Evolutionary conservation across 2,888 invertebrate species (phyloP), one percentile per base, ranked within the genome.

Genomic region (Agonum fuliginosum): DNA sequence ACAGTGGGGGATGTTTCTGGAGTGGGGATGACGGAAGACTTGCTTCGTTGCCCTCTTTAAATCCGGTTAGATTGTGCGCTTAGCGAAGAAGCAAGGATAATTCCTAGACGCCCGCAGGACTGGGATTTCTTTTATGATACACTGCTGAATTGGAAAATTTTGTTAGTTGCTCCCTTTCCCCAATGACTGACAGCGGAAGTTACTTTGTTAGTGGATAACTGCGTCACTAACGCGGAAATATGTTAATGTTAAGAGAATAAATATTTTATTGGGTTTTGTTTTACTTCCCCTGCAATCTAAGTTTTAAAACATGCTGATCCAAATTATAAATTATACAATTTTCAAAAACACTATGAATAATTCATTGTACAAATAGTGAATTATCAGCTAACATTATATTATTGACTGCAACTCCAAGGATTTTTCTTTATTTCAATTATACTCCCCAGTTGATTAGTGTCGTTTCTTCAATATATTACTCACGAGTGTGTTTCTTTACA

Each of bases 11-110:
- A 6, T n/a, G n/a, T n/a, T n/a, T n/a, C n/a, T n/a, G 65, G 34
- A 19, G 20, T 3, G 17, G 14, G 34, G 54, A 54, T 24, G 54
- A 54, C 4, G 54, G 54, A 54, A 54, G 54, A 22, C 2, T 3
- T 43, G 43, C n/a, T 43, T 43, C 43, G n/a, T 62, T 74, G 62
- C 74, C 74, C 74, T 62, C 65, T 75, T 75, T 75, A 75, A 75
- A 75, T 75, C 74, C 74, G 19, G 51, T 65, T 75, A 75, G 74
- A 75, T 75, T 75, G 74, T 65, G 65, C 43, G 65, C 62, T 75
- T 75, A 75, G 65, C 46, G 30, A 73, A 65, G 65, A 75, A 46
- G 43, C 62, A 27, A 12, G 74, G 30, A 37, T 46, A 65, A 34
- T 65, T 65, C 37, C 34, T 65, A 65, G 65, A 65, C 65, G 65